phyloP scores from a whole-genome alignment of 2,113 vertebrate genomes.

The human (Homo sapiens) region DNA sequence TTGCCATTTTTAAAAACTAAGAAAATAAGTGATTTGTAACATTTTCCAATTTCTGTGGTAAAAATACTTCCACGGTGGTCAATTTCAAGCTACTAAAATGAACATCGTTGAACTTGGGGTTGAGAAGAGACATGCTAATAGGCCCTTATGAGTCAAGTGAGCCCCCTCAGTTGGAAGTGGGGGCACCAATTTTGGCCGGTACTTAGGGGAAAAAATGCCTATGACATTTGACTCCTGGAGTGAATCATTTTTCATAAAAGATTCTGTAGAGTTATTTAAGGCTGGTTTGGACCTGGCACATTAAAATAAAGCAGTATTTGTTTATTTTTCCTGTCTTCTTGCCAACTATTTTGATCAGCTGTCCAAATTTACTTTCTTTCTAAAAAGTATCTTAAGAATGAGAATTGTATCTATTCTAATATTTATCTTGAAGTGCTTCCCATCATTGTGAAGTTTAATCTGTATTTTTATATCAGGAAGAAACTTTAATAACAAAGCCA shows the following conservation, averaged over 20 bases:
- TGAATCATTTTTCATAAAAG: not conserved
- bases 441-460: constrained; percentile 43
- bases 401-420: constrained; percentile 31
- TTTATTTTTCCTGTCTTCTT: constrained; percentile 51
- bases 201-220: not conserved
- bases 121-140: not conserved
- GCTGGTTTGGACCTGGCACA: not conserved
- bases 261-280: constrained; percentile 14
- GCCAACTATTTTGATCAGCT: constrained; percentile 62
- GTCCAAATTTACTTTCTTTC: constrained; percentile 55
- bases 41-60: not conserved
- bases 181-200: not conserved
- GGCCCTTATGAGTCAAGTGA: not conserved
- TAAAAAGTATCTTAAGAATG: constrained; percentile 36
- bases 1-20: too few species aligned
- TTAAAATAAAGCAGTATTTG: constrained; percentile 66
- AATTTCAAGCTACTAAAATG: not conserved
- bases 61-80: not conserved
- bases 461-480: not conserved
- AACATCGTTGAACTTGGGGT: not conserved
- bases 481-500: constrained; percentile 6
- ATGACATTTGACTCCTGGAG: not conserved
- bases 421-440: constrained; percentile 58
- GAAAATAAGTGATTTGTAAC: not conserved
- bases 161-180: not conserved